A percentile compares a stretch with the other conserved stretches of the same genome.
phyloP scores from a whole-genome alignment of 2,888 invertebrate species.

The Vandiemenella viatica region DNA sequence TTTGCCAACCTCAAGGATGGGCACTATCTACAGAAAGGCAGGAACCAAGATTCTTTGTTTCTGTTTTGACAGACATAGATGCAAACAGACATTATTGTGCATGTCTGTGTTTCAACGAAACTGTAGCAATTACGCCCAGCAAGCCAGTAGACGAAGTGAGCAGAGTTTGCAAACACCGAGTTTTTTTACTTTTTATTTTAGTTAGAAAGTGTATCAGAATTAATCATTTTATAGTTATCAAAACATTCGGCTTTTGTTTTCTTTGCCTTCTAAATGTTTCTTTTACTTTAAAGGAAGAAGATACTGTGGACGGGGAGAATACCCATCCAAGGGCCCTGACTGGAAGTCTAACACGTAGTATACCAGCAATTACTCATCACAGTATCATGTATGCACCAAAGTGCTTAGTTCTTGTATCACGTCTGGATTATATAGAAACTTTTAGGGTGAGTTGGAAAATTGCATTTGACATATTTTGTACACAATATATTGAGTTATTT shows the following conservation, averaged over 20 bases:
- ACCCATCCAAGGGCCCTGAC: conserved; percentile 29
- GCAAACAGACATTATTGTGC: conserved; percentile 95
- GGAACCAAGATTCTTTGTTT: conserved; percentile 90
- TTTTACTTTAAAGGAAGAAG: conserved; percentile 48
- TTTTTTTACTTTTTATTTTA: neutral
- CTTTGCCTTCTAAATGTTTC: neutral
- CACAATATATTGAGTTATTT: no score
- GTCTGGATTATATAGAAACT: conserved; percentile 88
- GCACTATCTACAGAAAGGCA: conserved; percentile 75
- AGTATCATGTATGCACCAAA: conserved; percentile 97
- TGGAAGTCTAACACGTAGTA: conserved; percentile 34
- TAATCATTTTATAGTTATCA: no score
- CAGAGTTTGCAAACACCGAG: neutral
- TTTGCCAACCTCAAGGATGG: conserved; percentile 99
- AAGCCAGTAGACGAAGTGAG: conserved; percentile 81
- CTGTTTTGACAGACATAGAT: conserved; percentile 92
- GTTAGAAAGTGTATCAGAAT: no score
- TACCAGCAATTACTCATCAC: conserved; percentile 70
- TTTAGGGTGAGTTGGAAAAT: conserved; percentile 61
- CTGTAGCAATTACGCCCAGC: conserved; percentile 78
- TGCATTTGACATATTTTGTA: no score
- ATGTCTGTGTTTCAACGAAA: conserved; percentile 92
- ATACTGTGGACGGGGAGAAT: conserved; percentile 49
- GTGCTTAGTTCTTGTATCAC: conserved; percentile 90
- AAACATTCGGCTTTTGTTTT: neutral